These are phyloP conservation scores for Periophthalmodon schlosseri DNA, from an alignment of 2,113 vertebrate genomes.

Conservation along the genomic window DNA sequence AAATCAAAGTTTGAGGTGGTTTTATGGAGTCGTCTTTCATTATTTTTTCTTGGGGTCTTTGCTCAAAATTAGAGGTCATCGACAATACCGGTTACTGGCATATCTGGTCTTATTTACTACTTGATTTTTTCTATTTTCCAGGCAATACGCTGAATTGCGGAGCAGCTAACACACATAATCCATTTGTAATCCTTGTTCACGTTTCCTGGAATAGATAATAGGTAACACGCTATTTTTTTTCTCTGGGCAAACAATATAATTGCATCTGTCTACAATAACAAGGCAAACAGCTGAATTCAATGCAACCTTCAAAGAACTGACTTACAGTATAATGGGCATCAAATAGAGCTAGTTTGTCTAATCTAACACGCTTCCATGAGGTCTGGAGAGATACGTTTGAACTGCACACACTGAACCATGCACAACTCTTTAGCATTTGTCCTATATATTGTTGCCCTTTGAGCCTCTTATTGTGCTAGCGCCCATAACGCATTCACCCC, in stretches of 20 bases:
- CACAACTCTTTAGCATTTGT: background rate
- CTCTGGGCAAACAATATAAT: background rate
- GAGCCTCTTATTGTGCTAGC: background rate
- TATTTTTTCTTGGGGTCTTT: too few species aligned
- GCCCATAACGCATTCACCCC: background rate
- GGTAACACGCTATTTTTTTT: background rate
- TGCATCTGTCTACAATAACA: background rate
- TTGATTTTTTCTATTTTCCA: too few species aligned
- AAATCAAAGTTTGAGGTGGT: too few species aligned
- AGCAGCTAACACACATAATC: background rate
- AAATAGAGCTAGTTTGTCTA: background rate
- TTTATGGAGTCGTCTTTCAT: too few species aligned
- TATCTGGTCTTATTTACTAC: too few species aligned
- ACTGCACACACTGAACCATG: background rate
- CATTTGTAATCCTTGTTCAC: background rate
- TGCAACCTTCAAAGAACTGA: background rate
- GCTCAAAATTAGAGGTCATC: too few species aligned
- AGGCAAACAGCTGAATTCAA: background rate
- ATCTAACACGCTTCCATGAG: background rate
- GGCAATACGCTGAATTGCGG: background rate
- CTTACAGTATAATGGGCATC: background rate
- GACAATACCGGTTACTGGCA: too few species aligned
- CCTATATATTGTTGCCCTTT: background rate
- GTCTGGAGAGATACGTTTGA: background rate
- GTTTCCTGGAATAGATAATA: background rate